A percentile compares a stretch with the other conserved stretches of the same genome.
Evolutionary conservation across 2,888 invertebrate species (phyloP).

Genomic region (Tipula unca): DNA sequence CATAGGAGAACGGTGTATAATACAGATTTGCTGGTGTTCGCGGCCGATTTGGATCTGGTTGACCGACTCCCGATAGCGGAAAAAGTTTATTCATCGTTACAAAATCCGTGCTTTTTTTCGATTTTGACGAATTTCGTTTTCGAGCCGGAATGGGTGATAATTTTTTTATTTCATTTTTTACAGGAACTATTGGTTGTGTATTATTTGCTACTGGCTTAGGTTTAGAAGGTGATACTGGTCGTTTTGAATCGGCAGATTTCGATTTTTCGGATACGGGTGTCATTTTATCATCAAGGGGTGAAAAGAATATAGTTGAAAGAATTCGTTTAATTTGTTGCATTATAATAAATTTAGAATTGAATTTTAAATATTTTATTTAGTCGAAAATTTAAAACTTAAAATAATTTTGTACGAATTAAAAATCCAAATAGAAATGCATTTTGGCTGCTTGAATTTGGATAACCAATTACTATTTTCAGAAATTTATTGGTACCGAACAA

Average conservation of each 20-base stretch:
- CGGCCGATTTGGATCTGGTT: background rate
- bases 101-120: background rate
- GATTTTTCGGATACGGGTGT: background rate
- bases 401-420: background rate
- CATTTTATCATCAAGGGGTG: background rate
- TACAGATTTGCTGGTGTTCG: background rate
- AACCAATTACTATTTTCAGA: background rate
- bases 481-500: background rate
- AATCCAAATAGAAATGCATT: background rate
- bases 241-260: background rate
- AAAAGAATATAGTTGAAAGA: background rate
- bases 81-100: background rate
- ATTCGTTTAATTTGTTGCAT: background rate
- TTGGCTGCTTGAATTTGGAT: background rate
- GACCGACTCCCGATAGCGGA: background rate
- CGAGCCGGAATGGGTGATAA: background rate
- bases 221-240: background rate
- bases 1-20: slow-evolving; percentile 17
- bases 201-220: background rate
- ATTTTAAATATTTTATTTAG: background rate
- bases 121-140: background rate
- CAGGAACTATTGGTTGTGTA: background rate
- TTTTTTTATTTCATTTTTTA: background rate
- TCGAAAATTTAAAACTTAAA: background rate
- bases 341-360: background rate